Conservation (phyloP, 1,140 invertebrate genomes). For the Leptinotarsa defecta region DNA sequence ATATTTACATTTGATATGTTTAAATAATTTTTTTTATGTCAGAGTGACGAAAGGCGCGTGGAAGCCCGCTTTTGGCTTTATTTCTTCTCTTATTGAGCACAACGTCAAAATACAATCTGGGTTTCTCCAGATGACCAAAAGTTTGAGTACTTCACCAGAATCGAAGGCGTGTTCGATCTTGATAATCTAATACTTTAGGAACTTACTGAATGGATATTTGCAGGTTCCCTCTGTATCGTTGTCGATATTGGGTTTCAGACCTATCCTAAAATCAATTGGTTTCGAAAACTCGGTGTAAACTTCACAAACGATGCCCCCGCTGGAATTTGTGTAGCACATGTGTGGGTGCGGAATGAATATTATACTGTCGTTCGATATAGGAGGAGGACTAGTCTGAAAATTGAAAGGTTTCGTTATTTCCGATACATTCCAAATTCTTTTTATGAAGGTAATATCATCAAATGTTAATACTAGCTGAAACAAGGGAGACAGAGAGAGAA, state of each 20-base stretch:
- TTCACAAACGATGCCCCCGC: conserved; percentile 61
- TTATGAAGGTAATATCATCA: too few species aligned
- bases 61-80: too few species aligned
- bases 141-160: too few species aligned
- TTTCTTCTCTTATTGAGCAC: too few species aligned
- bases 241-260: conserved; percentile 56
- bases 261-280: conserved; percentile 61
- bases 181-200: background rate
- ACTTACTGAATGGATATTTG: conserved; percentile 51
- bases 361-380: background rate
- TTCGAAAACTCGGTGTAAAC: conserved; percentile 65
- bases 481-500: background rate
- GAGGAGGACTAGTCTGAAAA: conserved; percentile 3
- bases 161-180: background rate
- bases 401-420: background rate
- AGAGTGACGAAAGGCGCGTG: too few species aligned
- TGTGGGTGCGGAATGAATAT: conserved; percentile 60
- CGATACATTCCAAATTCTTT: too few species aligned
- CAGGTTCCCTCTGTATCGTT: conserved; percentile 56
- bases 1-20: too few species aligned
- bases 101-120: background rate
- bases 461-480: background rate
- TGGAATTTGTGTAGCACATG: conserved; percentile 62
- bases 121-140: background rate
- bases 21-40: too few species aligned